phyloP scores from a whole-genome alignment of 2,113 vertebrate genomes.

The Nibea albiflora region DNA sequence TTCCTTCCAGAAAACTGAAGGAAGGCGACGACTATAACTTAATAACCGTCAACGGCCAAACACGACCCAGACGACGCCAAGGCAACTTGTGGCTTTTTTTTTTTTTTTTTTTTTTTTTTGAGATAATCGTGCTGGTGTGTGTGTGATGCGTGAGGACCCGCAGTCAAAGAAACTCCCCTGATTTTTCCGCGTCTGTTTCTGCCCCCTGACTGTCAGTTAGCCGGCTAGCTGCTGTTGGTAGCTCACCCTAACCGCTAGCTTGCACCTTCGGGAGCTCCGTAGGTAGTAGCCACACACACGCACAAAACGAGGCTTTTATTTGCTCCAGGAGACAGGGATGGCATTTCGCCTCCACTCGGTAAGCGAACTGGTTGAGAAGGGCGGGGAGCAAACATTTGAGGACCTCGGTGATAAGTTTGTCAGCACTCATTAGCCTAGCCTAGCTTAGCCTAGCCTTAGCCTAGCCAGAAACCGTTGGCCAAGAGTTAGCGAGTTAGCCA shows the following conservation, averaged over 20 bases:
- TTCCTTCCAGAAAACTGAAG: constrained; percentile 69
- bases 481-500: constrained; percentile 60
- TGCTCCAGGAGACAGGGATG: constrained; percentile 53
- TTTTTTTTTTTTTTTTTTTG: no score
- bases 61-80: constrained; percentile 27
- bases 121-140: constrained; percentile 23
- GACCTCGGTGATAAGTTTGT: constrained; percentile 73
- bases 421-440: constrained; percentile 71
- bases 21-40: constrained; percentile 57
- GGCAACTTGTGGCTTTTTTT: constrained; percentile 12
- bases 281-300: not conserved
- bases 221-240: constrained; percentile 66
- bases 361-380: constrained; percentile 61
- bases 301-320: constrained; percentile 35
- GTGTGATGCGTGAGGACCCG: constrained; percentile 70
- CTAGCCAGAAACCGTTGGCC: constrained; percentile 61
- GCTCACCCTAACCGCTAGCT: constrained; percentile 14
- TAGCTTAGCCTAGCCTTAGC: constrained; percentile 35
- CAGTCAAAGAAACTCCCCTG: constrained; percentile 74
- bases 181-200: constrained; percentile 76
- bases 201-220: constrained; percentile 76
- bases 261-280: constrained; percentile 28
- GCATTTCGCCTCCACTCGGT: constrained; percentile 57
- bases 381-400: constrained; percentile 45
- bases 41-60: not conserved